Evolutionary conservation across 2,888 invertebrate species (phyloP).

Genomic region (Graphium colonna): DNA sequence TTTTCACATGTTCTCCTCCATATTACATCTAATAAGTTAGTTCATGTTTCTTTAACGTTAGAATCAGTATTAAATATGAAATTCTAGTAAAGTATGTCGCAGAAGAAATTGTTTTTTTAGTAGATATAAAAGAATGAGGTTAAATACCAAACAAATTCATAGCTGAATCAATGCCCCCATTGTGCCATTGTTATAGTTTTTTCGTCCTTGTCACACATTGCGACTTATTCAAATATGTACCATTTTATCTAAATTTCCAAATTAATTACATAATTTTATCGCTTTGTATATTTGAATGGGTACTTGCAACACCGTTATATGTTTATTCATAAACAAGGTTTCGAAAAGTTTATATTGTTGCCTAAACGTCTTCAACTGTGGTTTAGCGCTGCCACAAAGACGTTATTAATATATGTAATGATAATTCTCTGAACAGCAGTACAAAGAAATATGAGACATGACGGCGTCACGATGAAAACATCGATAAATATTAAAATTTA

Average conservation of each 20-base stretch:
- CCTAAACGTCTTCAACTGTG: background rate
- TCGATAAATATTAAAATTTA: conserved; percentile 11
- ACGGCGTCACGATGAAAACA: conserved; percentile 9
- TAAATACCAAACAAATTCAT: conserved; percentile 4
- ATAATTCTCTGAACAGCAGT: background rate
- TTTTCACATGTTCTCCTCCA: too few species aligned
- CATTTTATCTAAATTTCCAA: conserved; percentile 10
- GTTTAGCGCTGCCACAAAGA: background rate
- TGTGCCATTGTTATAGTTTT: conserved; percentile 8
- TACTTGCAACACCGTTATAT: conserved; percentile 18
- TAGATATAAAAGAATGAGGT: conserved; percentile 16
- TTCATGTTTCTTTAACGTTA: background rate
- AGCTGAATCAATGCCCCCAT: conserved; percentile 5
- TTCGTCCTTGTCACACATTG: conserved; percentile 8
- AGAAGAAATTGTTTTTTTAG: too few species aligned
- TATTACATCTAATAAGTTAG: too few species aligned
- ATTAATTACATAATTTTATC: conserved; percentile 21
- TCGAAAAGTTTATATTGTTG: background rate
- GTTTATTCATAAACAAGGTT: conserved; percentile 19
- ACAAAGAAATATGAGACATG: conserved; percentile 10
- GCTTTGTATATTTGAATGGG: conserved; percentile 3
- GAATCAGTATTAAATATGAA: too few species aligned
- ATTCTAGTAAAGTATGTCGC: background rate
- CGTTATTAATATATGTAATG: background rate
- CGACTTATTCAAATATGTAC: conserved; percentile 7